Evolutionary conservation across 2,113 vertebrate genomes (phyloP).

Genomic region (Neogale vison): DNA sequence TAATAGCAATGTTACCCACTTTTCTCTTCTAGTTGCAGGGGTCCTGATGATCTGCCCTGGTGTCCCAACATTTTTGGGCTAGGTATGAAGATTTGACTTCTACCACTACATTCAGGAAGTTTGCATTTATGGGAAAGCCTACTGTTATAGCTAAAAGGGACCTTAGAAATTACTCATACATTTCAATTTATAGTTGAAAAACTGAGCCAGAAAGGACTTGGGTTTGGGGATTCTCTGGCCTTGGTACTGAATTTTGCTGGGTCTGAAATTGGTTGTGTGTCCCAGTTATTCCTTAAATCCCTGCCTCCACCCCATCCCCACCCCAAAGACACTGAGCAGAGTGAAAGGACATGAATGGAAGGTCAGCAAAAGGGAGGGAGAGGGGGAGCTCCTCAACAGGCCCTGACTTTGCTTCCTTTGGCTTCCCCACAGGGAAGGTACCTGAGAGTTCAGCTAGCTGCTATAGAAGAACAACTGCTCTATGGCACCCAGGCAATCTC

Average conservation of each 20-base stretch:
- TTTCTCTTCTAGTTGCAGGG: background rate
- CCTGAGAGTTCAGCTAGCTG: background rate
- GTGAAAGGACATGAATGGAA: conserved; percentile 2
- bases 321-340: background rate
- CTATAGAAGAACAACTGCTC: background rate
- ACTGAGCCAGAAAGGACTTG: background rate
- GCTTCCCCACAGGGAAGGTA: background rate
- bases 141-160: background rate
- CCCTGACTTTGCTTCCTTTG: conserved; percentile 16
- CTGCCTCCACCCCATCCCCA: background rate
- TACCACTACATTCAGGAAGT: conserved; percentile 7
- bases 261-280: background rate
- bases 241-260: conserved; percentile 53
- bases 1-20: background rate
- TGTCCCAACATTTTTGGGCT: background rate
- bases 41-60: background rate
- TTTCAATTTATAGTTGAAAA: conserved; percentile 28
- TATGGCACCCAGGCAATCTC: background rate
- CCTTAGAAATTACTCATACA: conserved; percentile 6
- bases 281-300: background rate
- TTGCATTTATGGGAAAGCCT: conserved; percentile 28
- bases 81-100: background rate
- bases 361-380: background rate
- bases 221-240: conserved; percentile 37
- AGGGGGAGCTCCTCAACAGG: background rate